Base-by-base conservation (phyloP, 2,113 vertebrate species). In the Leptobrachium ailaonicum region DNA sequence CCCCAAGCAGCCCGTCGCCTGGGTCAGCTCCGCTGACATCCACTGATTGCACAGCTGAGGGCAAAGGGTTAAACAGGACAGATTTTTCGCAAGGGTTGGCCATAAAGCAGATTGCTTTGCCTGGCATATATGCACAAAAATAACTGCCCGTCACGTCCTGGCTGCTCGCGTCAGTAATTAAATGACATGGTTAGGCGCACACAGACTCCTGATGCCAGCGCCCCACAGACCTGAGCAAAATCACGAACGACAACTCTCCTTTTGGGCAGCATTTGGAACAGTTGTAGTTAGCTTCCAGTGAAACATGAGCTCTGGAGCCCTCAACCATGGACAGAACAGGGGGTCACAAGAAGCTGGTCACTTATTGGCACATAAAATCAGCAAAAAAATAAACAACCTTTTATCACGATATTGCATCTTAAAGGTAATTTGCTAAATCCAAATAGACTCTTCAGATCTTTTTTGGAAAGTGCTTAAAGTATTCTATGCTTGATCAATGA, bases 171-270 rank as follows among this genome's bases (percentile, higher is more conserved):
- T 83, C 88, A 85, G 84, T 89, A 90, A 90, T 88, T 84, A 86
- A 90, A 90, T 90, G 88, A 90, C 73, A 90, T 83, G 89, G 87
- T 87, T 86, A 80, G 86, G 84, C 86, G 88, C 85, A 88, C 88
- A 72, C 42, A 83, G 73, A 72, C 82, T 83, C 82, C 86, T 86
- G 87, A 86, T 87, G 89, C 88, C 86, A 2, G 85, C 1, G 82
- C 84, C 85, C 71, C 80, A 77, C 2, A 77, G 47, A 84, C 56
- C 85, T 10, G 82, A 83, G 85, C 82, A 73, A 83, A 84, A 88
- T 84, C 83, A 41, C 5, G 70, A 82, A 56, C 41, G 77, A 87
- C 60, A 80, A 83, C 84, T 88, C 84, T 20, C 87, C 83, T 8
- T 85, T 86, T 85, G 86, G 40, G 81, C 72, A 83, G 75, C 0